Base-by-base conservation (phyloP, 2,797 vertebrate species). In the Muscicapa comitata region DNA sequence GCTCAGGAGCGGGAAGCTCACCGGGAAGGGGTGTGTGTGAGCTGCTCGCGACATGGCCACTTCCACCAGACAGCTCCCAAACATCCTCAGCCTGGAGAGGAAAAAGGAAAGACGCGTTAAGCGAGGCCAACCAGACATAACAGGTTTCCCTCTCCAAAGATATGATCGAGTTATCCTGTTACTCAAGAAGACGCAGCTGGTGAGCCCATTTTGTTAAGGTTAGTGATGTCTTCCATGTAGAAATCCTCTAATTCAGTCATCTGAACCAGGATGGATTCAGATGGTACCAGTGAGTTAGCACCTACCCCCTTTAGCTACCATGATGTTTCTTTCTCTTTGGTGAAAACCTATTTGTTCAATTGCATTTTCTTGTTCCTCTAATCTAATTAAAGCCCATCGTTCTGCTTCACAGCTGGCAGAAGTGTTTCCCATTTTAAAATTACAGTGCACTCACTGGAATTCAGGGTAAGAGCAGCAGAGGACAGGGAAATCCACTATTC, bases 1-100 rank as follows among this genome's bases (percentile, higher is more conserved):
- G 25, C 98, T 81, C 54, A 98, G 90, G 59, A 99, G 96, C n/a
- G 93, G 96, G 77, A 97, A 85, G 90, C 95, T 95, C 86, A 95
- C 93, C 13, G 95, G 96, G 81, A 95, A 94, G 63, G 91, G 48
- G 17, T 97, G 96, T 7, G 82, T 57, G 28, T 83, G 96, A 80
- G 75, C 55, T 76, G 95, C 90, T 74, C 6, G 96, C 26, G 83
- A 96, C 99, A 99, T 99, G 96, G 95, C 97, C 98, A 82, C 62
- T 92, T 77, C 71, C 77, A 94, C 67, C 24, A 11, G 85, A 65
- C 71, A 76, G 59, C 37, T 96, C 94, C 96, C 96, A 77, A 54
- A 71, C 15, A 31, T 96, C 66, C 80, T 92, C 95, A 96, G 95
- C 97, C 98, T 99, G 97, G 20, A 90, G 95, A 80, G 88, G 95